Evolutionary conservation across 2,888 invertebrate genomes (phyloP).

Genomic region (Odontomyia ornata): DNA sequence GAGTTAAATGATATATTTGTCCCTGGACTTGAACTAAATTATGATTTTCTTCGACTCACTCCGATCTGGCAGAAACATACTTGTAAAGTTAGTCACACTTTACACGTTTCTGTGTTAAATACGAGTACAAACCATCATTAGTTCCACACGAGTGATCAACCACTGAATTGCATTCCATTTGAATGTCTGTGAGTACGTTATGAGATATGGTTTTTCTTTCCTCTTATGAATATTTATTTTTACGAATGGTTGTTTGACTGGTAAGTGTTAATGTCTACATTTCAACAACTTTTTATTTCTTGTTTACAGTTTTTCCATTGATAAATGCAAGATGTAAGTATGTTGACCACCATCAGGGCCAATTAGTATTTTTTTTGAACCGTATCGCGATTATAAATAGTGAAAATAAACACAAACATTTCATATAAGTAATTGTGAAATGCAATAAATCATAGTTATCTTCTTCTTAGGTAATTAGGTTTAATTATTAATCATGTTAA

Average conservation of each 20-base stretch:
- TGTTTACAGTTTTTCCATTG: background rate
- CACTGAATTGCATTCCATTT: background rate
- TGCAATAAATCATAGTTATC: too few relatives aligned
- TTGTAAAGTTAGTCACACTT: background rate
- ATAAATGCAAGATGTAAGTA: too few relatives aligned
- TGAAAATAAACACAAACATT: too few relatives aligned
- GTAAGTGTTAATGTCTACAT: background rate
- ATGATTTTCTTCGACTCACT: background rate
- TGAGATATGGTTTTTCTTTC: background rate
- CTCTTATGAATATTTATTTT: background rate
- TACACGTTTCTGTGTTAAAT: background rate
- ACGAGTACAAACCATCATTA: background rate
- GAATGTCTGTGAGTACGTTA: background rate
- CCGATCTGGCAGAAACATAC: background rate
- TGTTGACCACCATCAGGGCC: background rate
- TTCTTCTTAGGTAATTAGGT: too few relatives aligned
- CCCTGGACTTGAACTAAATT: conserved; percentile 14
- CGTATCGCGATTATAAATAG: too few relatives aligned
- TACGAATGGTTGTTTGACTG: background rate
- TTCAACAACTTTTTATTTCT: background rate
- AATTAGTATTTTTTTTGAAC: background rate
- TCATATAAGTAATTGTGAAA: too few relatives aligned
- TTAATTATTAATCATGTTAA: too few relatives aligned
- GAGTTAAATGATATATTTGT: background rate
- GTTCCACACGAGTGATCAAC: background rate